A percentile compares a stretch with the other conserved stretches of the same genome.
Conservation (phyloP, 2,888 invertebrate species). For the Drosophila neoperkinsi region DNA sequence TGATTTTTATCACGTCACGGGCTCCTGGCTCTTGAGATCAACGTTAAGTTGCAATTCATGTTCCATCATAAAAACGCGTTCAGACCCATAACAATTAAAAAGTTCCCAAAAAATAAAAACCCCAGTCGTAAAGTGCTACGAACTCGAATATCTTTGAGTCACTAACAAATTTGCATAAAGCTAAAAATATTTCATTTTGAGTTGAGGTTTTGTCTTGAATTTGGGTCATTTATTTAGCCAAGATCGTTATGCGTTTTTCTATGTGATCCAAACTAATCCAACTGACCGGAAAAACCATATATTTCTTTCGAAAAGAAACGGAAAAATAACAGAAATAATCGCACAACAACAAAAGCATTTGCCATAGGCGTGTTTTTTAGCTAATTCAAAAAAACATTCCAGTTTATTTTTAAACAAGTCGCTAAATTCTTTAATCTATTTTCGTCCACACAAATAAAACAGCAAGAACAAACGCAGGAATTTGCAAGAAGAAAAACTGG, state of each 20-base stretch:
- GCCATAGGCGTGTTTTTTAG: conserved; percentile 65
- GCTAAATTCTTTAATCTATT: conserved; percentile 78
- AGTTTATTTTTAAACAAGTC: conserved; percentile 78
- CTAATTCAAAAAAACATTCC: conserved; percentile 79
- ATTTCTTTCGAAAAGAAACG: conserved; percentile 28
- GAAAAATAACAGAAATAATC: conserved; percentile 22
- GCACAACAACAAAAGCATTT: conserved; percentile 38
- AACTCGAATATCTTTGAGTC: conserved; percentile 10
- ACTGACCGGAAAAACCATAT: conserved; percentile 62
- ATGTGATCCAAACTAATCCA: conserved; percentile 22
- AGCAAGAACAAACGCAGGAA: conserved; percentile 39
- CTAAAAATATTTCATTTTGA: not conserved
- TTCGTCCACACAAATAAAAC: conserved; percentile 50
- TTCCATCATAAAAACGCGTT: conserved; percentile 73
- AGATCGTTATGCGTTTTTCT: not conserved
- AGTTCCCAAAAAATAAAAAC: conserved; percentile 6
- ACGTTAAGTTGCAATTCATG: conserved; percentile 77
- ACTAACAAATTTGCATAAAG: conserved; percentile 10
- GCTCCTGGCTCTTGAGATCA: conserved; percentile 48
- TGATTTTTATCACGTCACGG: conserved; percentile 51
- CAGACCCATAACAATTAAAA: conserved; percentile 74
- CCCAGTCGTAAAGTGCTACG: conserved; percentile 59
- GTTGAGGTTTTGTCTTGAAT: not conserved
- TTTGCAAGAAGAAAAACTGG: conserved; percentile 34
- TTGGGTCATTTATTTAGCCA: conserved; percentile 2